A percentile compares a stretch with the other conserved stretches of the same genome.
These are phyloP conservation scores for Drosophila tani DNA, from an alignment of 1,140 invertebrate species.

Conservation along the genomic window DNA sequence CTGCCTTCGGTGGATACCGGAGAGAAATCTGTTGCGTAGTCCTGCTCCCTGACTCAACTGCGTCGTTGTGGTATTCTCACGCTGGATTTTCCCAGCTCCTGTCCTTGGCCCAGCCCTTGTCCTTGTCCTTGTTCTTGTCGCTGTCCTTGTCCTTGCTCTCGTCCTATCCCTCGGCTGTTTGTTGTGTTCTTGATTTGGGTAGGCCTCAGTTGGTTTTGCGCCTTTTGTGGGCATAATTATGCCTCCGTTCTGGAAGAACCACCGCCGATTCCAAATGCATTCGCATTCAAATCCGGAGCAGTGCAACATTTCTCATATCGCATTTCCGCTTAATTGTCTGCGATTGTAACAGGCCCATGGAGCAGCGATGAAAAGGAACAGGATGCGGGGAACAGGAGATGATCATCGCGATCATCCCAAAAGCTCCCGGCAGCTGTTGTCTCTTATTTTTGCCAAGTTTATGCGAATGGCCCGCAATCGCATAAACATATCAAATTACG, in stretches of 20 bases:
- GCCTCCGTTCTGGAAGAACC: slow-evolving; percentile 30
- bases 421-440: slow-evolving; percentile 55
- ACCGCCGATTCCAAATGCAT: slow-evolving; percentile 55
- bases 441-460: slow-evolving; percentile 59
- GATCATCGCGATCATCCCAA: slow-evolving; percentile 40
- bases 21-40: slow-evolving; percentile 52
- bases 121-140: slow-evolving; percentile 50
- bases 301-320: slow-evolving; percentile 64
- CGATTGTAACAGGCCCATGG: slow-evolving; percentile 40
- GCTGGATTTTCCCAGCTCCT: slow-evolving; percentile 51
- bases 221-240: slow-evolving; percentile 51
- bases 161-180: slow-evolving; percentile 45
- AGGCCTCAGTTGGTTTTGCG: slow-evolving; percentile 49
- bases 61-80: slow-evolving; percentile 51
- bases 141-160: slow-evolving; percentile 59
- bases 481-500: slow-evolving; percentile 81
- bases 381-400: slow-evolving; percentile 29
- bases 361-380: slow-evolving; percentile 9
- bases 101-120: slow-evolving; percentile 45
- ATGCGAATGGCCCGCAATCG: slow-evolving; percentile 57
- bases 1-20: slow-evolving; percentile 37
- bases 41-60: slow-evolving; percentile 34
- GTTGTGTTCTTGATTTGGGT: slow-evolving; percentile 74
- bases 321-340: slow-evolving; percentile 76
- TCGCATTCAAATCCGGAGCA: slow-evolving; percentile 65